Base-by-base conservation (phyloP, 1,140 invertebrate genomes). In the Cardiocondyla obscurior region DNA sequence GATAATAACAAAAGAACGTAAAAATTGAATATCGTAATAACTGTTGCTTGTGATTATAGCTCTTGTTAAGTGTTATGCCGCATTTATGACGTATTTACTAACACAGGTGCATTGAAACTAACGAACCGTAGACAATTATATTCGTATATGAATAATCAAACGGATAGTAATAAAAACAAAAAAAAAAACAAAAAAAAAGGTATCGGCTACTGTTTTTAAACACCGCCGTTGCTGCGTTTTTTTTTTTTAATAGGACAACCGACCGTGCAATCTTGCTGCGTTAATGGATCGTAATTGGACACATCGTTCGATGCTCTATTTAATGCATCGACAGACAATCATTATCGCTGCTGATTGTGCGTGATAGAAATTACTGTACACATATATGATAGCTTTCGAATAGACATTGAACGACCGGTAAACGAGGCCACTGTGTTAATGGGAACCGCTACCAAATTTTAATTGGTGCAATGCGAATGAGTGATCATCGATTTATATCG, bases 391-490 rank as follows among this genome's bases (percentile, higher is more conserved):
- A 44, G 39, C 30, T 39, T 39, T 2, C 33, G n/a, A 10, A 55
- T 58, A 46, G 49, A 60, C 53, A 57, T 42, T 67, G 51, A 64
- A 83, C 49, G 30, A 22, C 33, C 58, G 6, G 53, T 44, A 70
- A 85, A 77, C 44, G 62, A 85, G 62, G 73, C 28, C 44, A 46
- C n/a, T 28, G 60, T 67, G 72, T 76, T 67, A 85, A 55, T 42
- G 81, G 82, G 53, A 83, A 42, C 30, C 53, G 69, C 60, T 77
- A 55, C 28, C 33, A 44, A 83, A 76, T 84, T 85, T 85, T 85
- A 85, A 84, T 85, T 77, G 51, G 49, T 19, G 36, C 58, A 76
- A 42, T n/a, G 58, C 19, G 33, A 49, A n/a, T 65, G 72, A 85
- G 36, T 19, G 57, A 85, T 69, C 64, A 55, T 70, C 67, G 57